These are phyloP conservation scores for Cossypha polioptera DNA, from an alignment of 2,797 vertebrate genomes.

Conservation along the genomic window DNA sequence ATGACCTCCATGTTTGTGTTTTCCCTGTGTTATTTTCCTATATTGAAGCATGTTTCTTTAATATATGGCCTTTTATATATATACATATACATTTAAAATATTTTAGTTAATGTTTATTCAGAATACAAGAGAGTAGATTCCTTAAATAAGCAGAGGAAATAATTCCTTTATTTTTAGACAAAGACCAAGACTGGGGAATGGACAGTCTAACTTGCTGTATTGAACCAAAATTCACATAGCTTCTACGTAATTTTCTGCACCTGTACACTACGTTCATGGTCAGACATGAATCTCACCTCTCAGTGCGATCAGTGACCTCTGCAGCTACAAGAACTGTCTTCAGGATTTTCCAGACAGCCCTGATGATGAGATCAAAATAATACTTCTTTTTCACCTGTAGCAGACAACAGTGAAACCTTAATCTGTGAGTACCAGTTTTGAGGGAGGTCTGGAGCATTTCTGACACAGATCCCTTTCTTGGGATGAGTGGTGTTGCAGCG, in stretches of 20 bases:
- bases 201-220: background rate
- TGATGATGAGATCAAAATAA: background rate
- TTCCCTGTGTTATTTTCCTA: no score
- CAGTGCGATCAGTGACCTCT: background rate
- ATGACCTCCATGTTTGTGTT: background rate
- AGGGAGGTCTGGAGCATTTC: background rate
- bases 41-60: background rate
- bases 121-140: background rate
- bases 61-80: background rate
- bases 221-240: background rate
- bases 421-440: background rate
- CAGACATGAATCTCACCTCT: background rate
- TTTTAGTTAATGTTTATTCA: background rate
- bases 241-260: background rate
- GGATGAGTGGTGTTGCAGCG: accelerated
- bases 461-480: background rate
- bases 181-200: background rate
- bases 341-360: background rate
- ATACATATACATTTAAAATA: background rate
- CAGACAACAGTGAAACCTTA: background rate
- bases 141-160: background rate
- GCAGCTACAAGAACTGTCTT: background rate
- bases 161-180: background rate
- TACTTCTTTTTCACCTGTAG: background rate
- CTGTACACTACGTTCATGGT: background rate